Evolutionary conservation across 2,113 vertebrate genomes (phyloP).

Genomic region (Siphamia tubifer): DNA sequence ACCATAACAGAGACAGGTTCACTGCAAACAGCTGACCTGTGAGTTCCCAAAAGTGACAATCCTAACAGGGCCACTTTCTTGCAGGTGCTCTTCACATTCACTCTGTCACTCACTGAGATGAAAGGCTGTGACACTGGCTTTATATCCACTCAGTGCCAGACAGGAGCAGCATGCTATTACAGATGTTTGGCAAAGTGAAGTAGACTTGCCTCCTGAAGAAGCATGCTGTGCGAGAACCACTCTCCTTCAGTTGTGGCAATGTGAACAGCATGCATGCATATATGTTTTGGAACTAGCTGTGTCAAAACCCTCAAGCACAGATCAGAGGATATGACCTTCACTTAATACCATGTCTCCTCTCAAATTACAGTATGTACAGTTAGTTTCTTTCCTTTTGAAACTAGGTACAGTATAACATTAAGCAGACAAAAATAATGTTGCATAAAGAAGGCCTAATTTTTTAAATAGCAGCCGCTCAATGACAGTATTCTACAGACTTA

Average conservation of each 20-base stretch:
- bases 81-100: conserved; percentile 41
- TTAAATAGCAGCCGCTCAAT: conserved; percentile 26
- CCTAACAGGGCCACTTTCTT: conserved; percentile 32
- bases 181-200: conserved; percentile 13
- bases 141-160: conserved; percentile 31
- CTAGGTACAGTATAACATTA: conserved; percentile 16
- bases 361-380: neutral
- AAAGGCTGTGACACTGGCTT: conserved; percentile 20
- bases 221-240: neutral
- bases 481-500: conserved; percentile 15
- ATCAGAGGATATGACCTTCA: conserved; percentile 39
- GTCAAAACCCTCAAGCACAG: conserved; percentile 20
- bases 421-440: conserved; percentile 41
- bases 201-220: conserved; percentile 23
- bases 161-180: neutral
- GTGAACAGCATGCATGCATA: conserved; percentile 3
- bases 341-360: neutral
- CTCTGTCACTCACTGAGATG: conserved; percentile 37
- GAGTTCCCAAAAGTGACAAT: conserved; percentile 22
- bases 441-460: conserved; percentile 24
- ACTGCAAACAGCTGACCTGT: conserved; percentile 39
- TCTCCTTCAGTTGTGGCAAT: neutral
- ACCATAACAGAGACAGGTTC: conserved; percentile 16
- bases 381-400: neutral
- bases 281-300: conserved; percentile 14